phyloP scores from a whole-genome alignment of 1,140 invertebrate genomes.

The Portunus trituberculatus region DNA sequence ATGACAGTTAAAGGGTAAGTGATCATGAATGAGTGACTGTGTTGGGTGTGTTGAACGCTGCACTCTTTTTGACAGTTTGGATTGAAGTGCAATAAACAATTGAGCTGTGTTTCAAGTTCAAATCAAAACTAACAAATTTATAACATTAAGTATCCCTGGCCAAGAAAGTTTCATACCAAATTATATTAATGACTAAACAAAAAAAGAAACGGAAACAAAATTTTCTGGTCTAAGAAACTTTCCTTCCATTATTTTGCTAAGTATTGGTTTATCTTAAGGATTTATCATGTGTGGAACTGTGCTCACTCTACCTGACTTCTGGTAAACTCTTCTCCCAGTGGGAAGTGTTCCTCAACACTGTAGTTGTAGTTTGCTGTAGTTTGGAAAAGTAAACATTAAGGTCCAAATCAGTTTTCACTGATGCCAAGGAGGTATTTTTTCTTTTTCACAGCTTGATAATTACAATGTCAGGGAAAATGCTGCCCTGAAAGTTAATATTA shows the following conservation, averaged over 20 bases:
- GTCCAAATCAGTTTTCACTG: conserved; percentile 76
- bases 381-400: conserved; percentile 74
- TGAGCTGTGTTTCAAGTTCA: conserved; percentile 55
- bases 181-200: neutral
- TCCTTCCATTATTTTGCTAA: neutral
- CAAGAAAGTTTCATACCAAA: conserved; percentile 59
- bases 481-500: conserved; percentile 99
- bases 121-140: neutral
- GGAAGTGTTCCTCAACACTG: conserved; percentile 74
- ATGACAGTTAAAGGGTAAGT: conserved; percentile 47
- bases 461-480: conserved; percentile 99
- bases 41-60: conserved; percentile 40
- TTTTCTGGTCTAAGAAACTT: conserved; percentile 23
- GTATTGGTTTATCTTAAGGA: conserved; percentile 33
- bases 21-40: conserved; percentile 40
- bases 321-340: conserved; percentile 76
- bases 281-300: conserved; percentile 62
- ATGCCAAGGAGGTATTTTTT: conserved; percentile 76
- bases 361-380: conserved; percentile 76
- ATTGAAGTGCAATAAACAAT: conserved; percentile 68
- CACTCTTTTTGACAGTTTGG: neutral
- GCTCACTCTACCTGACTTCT: conserved; percentile 75
- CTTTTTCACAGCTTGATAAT: conserved; percentile 96
- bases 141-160: conserved; percentile 27
- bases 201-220: neutral